A percentile compares a stretch with the other conserved stretches of the same genome.
Conservation (phyloP, 2,113 vertebrate species). For the Hyla sarda region DNA sequence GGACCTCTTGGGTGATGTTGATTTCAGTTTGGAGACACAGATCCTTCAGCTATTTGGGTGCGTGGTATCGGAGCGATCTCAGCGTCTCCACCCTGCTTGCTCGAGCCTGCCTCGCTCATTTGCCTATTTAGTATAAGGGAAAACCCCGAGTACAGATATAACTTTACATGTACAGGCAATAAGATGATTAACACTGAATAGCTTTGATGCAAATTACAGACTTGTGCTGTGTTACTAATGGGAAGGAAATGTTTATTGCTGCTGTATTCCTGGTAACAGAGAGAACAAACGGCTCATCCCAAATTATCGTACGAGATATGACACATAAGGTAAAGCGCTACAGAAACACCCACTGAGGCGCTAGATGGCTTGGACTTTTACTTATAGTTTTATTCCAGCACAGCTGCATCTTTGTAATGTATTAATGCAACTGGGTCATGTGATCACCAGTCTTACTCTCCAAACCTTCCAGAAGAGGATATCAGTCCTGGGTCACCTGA, state of each 20-base stretch:
- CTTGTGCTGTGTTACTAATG: neutral
- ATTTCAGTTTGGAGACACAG: no score
- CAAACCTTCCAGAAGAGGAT: no score
- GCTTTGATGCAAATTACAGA: neutral
- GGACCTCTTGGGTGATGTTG: no score
- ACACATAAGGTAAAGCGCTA: neutral
- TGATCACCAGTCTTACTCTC: no score
- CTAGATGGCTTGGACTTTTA: neutral
- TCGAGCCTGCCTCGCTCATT: slow-evolving; percentile 25
- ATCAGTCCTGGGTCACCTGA: no score
- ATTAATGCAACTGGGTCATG: no score
- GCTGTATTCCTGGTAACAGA: neutral
- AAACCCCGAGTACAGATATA: neutral
- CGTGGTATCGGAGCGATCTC: neutral
- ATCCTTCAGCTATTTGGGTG: no score
- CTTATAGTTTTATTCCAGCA: neutral
- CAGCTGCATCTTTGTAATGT: no score
- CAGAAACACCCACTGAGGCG: neutral
- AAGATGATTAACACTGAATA: neutral
- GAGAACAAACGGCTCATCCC: neutral
- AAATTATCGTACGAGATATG: neutral
- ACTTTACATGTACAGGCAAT: slow-evolving; percentile 1
- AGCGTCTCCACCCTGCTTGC: neutral
- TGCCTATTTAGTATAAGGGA: slow-evolving; percentile 32
- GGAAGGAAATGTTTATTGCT: neutral